Base-by-base conservation (phyloP, 1,140 invertebrate genomes). In the Drosophila nebulosa region DNA sequence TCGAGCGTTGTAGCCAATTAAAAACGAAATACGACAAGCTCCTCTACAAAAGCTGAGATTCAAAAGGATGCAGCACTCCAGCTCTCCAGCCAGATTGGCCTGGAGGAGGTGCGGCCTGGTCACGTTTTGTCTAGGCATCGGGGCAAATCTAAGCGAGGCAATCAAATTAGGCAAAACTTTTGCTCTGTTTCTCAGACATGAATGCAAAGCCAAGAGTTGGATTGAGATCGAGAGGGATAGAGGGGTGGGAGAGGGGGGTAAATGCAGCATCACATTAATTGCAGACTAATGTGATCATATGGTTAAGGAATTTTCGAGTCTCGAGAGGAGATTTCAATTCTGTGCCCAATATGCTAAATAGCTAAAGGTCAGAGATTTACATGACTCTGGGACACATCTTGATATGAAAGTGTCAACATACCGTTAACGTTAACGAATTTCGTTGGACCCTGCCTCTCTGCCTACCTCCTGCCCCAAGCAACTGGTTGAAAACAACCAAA, bases 1-100 rank as follows among this genome's bases (percentile, higher is more conserved):
- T 88, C 71, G 71, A 75, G 85, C 83, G 78, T 88, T 86, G 83
- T 86, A 86, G 83, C 83, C 83, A 86, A 86, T 86, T 86, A 86
- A 86, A 86, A 86, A 86, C 81, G 83, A 88, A 86, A 86, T 83
- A 83, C 83, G 74, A 86, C 83, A 83, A 88, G 75, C 68, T 68
- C 70, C 39, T 46, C 39, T 46, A 46, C 62, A 86, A 81, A 81
- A 69, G 68, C 65, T 55, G 69, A 71, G 74, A 83, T 76, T 60
- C 70, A 66, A 70, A 70, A 64, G 79, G 72, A 74, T 66, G 65
- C 51, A 51, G 10, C 27, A 30, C 27, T 6, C 21, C 52, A 51
- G 10, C 27, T 9, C 27, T 6, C 21, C 52, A 36, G 16, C 1
- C 10, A 18, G n/a, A 12, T 35, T 32, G 27, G 36, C 57, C 32